Evolutionary conservation across 2,888 invertebrate species (phyloP), one percentile per base, ranked within the genome.

Genomic region (Polyommatus iphigenia): DNA sequence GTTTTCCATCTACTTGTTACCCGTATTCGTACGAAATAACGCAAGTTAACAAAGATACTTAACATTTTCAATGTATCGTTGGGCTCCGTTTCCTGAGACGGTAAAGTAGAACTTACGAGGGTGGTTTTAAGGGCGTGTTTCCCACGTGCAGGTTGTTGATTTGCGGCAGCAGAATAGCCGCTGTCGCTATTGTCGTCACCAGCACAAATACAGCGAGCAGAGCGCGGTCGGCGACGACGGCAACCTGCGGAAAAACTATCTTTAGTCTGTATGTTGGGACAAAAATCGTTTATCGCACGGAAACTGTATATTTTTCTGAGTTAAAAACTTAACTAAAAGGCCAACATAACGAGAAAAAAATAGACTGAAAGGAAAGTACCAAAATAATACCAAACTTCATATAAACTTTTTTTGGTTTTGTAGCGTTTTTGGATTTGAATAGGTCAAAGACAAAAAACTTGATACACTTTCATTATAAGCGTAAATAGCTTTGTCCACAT

Each of bases 171-270:
- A 98, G 93, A 83, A 98, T 97, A 81, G 97, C 96, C 1, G 96
- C 96, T 0, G 97, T 97, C n/a, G 97, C 96, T 81, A 97, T 95
- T 76, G 96, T 95, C 10, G 97, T 97, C 78, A 97, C 96, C 80
- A 97, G 91, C 80, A 97, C 95, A 89, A 98, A 98, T 32, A 97
- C 95, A 79, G 96, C 96, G 20, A 98, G 95, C 0, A 98, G 94
- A 4, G 97, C 95, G 62, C 97, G 95, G 88, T 98, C 98, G 79
- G 98, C 96, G 18, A 98, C 98, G 77, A 98, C 95, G 1, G 98
- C 98, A 80, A 97, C 95, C 92, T 93, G 87, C 2, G 79, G 80
- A 79, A 72, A 71, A 78, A 54, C 18, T 18, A 3, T 54, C 54
- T 18, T 54, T 54, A 54, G 54, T 54, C 4, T 50, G 50, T 15